Base-by-base conservation (phyloP, 2,888 invertebrate species). In the Cyrtodaria siliqua region DNA sequence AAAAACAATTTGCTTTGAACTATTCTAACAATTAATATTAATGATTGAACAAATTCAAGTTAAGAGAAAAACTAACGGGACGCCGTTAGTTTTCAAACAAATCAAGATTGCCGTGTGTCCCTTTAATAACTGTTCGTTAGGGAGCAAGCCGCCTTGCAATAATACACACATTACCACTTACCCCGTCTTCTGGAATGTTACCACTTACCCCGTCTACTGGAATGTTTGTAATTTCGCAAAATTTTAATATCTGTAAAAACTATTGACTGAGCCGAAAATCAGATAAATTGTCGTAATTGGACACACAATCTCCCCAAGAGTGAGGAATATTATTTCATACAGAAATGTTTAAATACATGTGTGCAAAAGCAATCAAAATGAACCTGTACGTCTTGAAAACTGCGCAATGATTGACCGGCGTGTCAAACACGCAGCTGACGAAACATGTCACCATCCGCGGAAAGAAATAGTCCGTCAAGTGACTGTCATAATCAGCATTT, bases 371-470 rank as follows among this genome's bases (percentile, higher is more conserved):
- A 67, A 80, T 80, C 64, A 80, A 50, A 52, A 50, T 61, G 73
- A 76, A 74, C 76, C 73, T 76, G 76, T 57, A 12, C 63, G 71
- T 57, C 61, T 70, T 57, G 49, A 44, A 47, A 75, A 56, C 64
- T 57, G 61, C 69, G 72, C 64, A 81, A 57, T 81, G 81, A 81
- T 78, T 74, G 81, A 78, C 78, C 74, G 74, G 52, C 66, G 74
- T 78, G 78, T 78, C 81, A 81, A 66, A 55, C 49, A 52, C 40
- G 44, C 84, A 84, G 84, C 84, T 84, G 84, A 82, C 84, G 74
- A 70, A 69, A 70, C 71, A 67, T 67, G 77, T 84, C 78, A 84
- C 42, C 77, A 18, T 62, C 64, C 73, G 76, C 75, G 38, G 53
- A 60, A 69, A 64, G 76, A 77, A 80, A 72, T 76, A 76, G 80